Conservation (phyloP, 37 sponge, comb jelly and placozoan species). For the Axinella damicornis region DNA sequence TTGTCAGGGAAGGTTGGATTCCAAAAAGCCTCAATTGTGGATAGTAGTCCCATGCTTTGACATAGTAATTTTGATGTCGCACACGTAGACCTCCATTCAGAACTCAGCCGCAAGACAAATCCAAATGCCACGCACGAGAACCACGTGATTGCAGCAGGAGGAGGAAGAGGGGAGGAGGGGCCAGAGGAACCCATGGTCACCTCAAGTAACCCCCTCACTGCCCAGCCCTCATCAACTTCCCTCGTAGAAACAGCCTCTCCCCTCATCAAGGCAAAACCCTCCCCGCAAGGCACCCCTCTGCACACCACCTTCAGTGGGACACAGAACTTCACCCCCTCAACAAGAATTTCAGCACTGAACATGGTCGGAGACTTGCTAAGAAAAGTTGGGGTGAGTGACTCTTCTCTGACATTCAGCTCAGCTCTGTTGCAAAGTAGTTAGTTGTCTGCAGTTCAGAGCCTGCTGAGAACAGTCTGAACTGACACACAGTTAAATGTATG, state of each 20-base stretch:
- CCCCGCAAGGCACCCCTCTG: slow-evolving; percentile 44
- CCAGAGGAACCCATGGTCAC: background rate
- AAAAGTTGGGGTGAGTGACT: slow-evolving; percentile 93
- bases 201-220: background rate
- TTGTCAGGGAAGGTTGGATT: too few relatives aligned
- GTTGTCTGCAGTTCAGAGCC: background rate
- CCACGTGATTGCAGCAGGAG: background rate
- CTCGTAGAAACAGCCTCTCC: slow-evolving; percentile 9
- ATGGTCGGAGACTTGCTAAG: slow-evolving; percentile 96
- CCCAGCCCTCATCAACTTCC: slow-evolving; percentile 13
- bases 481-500: too few relatives aligned
- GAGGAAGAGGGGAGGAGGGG: background rate
- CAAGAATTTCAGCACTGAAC: slow-evolving; percentile 92
- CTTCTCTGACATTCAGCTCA: background rate
- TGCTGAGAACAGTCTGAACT: too few relatives aligned
- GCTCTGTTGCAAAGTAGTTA: background rate
- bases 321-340: slow-evolving; percentile 76
- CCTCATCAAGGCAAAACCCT: slow-evolving; percentile 40
- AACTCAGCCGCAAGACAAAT: slow-evolving; percentile 26
- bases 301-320: slow-evolving; percentile 51
- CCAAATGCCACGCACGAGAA: too few relatives aligned
- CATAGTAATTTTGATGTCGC: too few relatives aligned
- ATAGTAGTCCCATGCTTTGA: too few relatives aligned
- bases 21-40: too few relatives aligned
- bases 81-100: slow-evolving; percentile 45